Conservation (phyloP, 1,140 invertebrate genomes). For the Goniozus legneri region DNA sequence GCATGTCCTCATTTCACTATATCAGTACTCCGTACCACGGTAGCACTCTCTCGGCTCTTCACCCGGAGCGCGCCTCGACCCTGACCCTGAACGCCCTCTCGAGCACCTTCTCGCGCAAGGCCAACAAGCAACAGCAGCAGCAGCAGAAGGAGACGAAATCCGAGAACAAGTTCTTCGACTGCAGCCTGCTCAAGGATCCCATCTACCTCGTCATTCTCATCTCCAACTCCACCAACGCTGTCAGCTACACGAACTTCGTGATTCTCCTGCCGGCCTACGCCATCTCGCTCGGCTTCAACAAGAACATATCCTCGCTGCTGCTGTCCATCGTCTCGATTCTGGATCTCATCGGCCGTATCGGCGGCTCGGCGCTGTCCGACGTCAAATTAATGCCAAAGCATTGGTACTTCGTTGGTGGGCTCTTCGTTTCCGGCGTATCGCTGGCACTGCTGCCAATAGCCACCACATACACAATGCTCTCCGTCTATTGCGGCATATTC, state of each 20-base stretch:
- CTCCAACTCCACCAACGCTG: conserved; percentile 79
- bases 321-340: conserved; percentile 75
- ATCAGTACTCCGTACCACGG: conserved; percentile 80
- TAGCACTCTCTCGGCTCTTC: conserved; percentile 72
- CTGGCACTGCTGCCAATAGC: conserved; percentile 67
- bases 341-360: conserved; percentile 76
- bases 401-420: conserved; percentile 75
- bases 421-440: conserved; percentile 72
- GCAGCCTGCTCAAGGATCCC: conserved; percentile 71
- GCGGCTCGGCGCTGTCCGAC: conserved; percentile 78
- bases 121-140: conserved; percentile 14
- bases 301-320: conserved; percentile 64
- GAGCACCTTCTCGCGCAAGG: conserved; percentile 53
- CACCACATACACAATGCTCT: conserved; percentile 54
- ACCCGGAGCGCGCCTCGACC: conserved; percentile 74
- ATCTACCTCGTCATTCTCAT: conserved; percentile 78
- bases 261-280: conserved; percentile 76
- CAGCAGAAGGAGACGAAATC: conserved; percentile 48
- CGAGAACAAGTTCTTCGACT: conserved; percentile 69
- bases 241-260: conserved; percentile 83
- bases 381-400: conserved; percentile 69
- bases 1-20: conserved; percentile 77
- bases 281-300: conserved; percentile 64
- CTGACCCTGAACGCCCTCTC: conserved; percentile 68
- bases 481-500: conserved; percentile 70